Base-by-base conservation (phyloP, 2,113 vertebrate species). In the Clarias gariepinus region DNA sequence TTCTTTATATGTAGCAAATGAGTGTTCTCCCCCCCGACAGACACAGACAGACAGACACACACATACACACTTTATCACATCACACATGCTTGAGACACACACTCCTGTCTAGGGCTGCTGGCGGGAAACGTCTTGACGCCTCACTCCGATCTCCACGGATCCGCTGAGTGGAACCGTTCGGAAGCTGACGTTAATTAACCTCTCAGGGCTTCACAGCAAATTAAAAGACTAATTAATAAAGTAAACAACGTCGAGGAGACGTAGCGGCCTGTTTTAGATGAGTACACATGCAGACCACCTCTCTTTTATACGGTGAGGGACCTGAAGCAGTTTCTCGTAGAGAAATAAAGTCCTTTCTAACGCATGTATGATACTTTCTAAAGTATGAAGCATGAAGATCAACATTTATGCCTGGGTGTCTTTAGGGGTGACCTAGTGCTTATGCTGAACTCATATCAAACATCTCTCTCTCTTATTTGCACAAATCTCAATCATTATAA, bases 201-300 rank as follows among this genome's bases (percentile, higher is more conserved):
- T 91, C 89, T 85, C 86, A 87, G 91, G 90, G 90, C 90, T 86
- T 91, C 85, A 55, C 76, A 82, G 88, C 81, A 91, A 89, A 91
- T 90, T 89, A 91, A 88, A 89, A 84, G 83, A 86, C 80, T 89
- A 85, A 90, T 90, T 90, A 91, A 89, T 90, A 90, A 90, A 90
- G 89, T 87, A 91, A 91, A 91, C 80, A 90, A 86, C 53, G 30
- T 53, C 57, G 82, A 63, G 84, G 77, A 88, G 77, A 86, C 21
- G 83, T 7, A 47, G 69, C 47, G 57, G 69, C 63, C 36, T 77
- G 89, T 78, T 85, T 89, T 87, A 60, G 57, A 58, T n/a, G 36
- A 86, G 89, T 86, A 85, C 78, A 88, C 57, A 77, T 73, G 76
- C 28, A 36, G 66, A 87, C 41, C 30, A 55, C 18, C 60, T 63